These are phyloP conservation scores for Octodon degus DNA, from an alignment of 2,113 vertebrate genomes.

Conservation along the genomic window DNA sequence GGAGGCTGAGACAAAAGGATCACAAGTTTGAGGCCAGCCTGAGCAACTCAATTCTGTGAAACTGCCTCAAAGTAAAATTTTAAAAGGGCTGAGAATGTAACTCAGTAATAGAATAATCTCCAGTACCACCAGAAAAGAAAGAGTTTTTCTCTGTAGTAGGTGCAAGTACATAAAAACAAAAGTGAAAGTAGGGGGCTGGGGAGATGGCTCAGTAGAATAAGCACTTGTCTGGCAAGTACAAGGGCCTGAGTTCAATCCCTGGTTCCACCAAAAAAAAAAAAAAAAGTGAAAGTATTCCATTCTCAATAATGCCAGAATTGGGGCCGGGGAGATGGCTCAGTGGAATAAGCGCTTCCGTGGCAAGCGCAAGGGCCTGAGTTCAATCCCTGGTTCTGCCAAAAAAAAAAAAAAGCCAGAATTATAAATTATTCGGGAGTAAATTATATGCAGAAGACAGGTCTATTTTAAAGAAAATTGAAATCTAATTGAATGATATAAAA, in stretches of 20 bases:
- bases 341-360: no score
- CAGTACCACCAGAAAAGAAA: neutral
- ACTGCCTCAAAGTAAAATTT: neutral
- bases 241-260: no score
- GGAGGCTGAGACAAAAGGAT: neutral
- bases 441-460: neutral
- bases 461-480: neutral
- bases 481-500: neutral
- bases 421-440: neutral
- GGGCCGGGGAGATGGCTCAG: no score
- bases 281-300: neutral
- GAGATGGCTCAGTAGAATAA: no score
- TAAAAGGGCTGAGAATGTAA: neutral
- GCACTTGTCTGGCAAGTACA: no score
- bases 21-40: neutral
- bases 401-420: neutral
- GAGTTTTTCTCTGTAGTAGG: neutral
- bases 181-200: neutral
- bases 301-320: neutral
- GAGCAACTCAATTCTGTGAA: neutral
- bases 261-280: no score
- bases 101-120: neutral
- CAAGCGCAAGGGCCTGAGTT: no score
- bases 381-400: no score
- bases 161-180: neutral